phyloP scores from a whole-genome alignment of 1,140 invertebrate genomes.

The Augochlora pura region DNA sequence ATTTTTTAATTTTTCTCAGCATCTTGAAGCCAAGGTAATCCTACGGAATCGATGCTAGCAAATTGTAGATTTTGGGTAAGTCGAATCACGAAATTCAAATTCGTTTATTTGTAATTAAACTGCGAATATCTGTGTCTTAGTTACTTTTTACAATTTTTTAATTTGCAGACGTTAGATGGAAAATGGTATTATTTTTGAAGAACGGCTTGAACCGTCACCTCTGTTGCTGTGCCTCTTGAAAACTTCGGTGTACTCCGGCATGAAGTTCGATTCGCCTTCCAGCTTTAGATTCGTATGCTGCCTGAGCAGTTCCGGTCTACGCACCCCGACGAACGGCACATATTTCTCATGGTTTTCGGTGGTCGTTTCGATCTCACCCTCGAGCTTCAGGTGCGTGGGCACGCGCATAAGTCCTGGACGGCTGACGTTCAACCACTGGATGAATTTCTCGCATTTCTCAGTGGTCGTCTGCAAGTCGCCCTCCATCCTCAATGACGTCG shows the following conservation, averaged over 20 bases:
- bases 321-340: conserved; percentile 74
- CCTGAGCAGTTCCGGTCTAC: conserved; percentile 74
- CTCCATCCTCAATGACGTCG: conserved; percentile 80
- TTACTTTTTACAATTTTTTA: too few species aligned
- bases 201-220: conserved; percentile 58
- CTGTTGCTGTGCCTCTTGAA: conserved; percentile 68
- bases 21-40: too few species aligned
- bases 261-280: conserved; percentile 74
- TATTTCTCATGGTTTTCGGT: conserved; percentile 82
- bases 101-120: too few species aligned
- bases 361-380: conserved; percentile 78
- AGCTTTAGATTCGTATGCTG: conserved; percentile 75
- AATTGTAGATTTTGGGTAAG: too few species aligned
- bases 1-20: too few species aligned
- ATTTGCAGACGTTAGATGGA: too few species aligned
- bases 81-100: too few species aligned
- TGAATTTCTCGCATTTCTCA: conserved; percentile 81
- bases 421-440: conserved; percentile 77
- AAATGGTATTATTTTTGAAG: background rate
- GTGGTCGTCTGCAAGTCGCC: conserved; percentile 79
- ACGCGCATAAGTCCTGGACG: conserved; percentile 75
- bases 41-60: too few species aligned
- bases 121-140: too few species aligned
- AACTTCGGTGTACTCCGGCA: conserved; percentile 77
- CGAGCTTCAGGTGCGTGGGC: conserved; percentile 78